Base-by-base conservation (phyloP, 2,797 vertebrate genomes). In the Hippocampus kuda region DNA sequence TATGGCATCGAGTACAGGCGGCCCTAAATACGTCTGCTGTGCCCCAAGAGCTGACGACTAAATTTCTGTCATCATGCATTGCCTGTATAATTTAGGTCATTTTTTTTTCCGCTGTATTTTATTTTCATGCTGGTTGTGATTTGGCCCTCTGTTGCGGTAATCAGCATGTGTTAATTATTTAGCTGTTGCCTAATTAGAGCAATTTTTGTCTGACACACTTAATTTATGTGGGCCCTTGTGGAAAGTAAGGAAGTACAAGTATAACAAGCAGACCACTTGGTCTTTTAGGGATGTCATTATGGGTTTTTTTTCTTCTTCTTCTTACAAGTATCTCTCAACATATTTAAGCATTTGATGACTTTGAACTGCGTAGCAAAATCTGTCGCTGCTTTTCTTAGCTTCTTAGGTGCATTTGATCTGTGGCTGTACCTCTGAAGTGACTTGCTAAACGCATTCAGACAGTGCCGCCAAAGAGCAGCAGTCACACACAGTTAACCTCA, bases 401-500 rank as follows among this genome's bases (percentile, higher is more conserved):
- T 75, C 67, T 68, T 61, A 62, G 56, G 67, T 65, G 56, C n/a
- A 70, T 66, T 57, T 72, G 73, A 81, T 68, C 71, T 68, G 65
- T 71, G 61, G 63, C 69, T 59, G 69, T 79, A 76, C 66, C 62
- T 70, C 26, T 76, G 77, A 81, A 77, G 72, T 76, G 76, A 79
- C 70, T 80, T 73, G 69, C 67, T 77, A 64, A 76, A 80, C 66
- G 78, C 77, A 71, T 66, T 82, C 72, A 79, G 67, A 81, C 77
- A 76, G 81, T 79, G 75, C 91, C 91, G 90, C 83, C 84, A 83
- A 82, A 74, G 73, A 85, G 81, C 83, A 81, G 79, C 87, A 89
- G 91, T 91, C 90, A 91, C 88, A 91, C 81, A 73, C 89, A 81
- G 92, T 91, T 92, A 90, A 91, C 90, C 90, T 89, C 90, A 89